phyloP scores from a whole-genome alignment of 2,113 vertebrate species.

The Oplegnathus fasciatus region DNA sequence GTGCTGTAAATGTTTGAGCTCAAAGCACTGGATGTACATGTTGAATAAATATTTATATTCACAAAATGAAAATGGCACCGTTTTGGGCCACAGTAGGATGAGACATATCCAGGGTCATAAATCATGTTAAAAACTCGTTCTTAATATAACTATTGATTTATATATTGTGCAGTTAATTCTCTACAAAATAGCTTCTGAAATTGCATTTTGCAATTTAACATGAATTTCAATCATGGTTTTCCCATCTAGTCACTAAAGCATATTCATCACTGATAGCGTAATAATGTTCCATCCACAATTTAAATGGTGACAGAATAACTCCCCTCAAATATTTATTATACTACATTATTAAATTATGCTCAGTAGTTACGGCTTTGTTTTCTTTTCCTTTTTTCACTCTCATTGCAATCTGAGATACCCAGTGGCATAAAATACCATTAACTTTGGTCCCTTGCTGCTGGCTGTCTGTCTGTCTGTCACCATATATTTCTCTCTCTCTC shows the following conservation, averaged over 20 bases:
- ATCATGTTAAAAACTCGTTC: slow-evolving; percentile 36
- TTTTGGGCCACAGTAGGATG: slow-evolving; percentile 22
- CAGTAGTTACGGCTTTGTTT: slow-evolving; percentile 68
- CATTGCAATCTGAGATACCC: slow-evolving; percentile 63
- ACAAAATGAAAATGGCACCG: not conserved
- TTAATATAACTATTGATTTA: slow-evolving; percentile 47
- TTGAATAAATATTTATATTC: slow-evolving; percentile 10
- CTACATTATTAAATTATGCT: slow-evolving; percentile 74
- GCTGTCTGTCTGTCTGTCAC: slow-evolving; percentile 60
- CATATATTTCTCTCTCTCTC: slow-evolving; percentile 69
- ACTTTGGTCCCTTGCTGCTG: slow-evolving; percentile 56
- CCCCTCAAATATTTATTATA: slow-evolving; percentile 73
- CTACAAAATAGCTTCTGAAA: slow-evolving; percentile 55
- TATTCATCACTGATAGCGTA: slow-evolving; percentile 59
- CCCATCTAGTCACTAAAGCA: slow-evolving; percentile 49
- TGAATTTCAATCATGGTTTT: slow-evolving; percentile 57
- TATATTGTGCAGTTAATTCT: slow-evolving; percentile 40
- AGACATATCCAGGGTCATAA: slow-evolving; percentile 37
- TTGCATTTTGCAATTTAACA: slow-evolving; percentile 60
- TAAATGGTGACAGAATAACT: slow-evolving; percentile 70
- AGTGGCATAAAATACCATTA: slow-evolving; percentile 71
- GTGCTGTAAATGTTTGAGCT: not conserved
- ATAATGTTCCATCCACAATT: slow-evolving; percentile 66
- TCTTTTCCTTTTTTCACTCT: slow-evolving; percentile 47
- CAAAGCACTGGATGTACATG: not conserved